These are phyloP conservation scores for Haemorhous mexicanus DNA, from an alignment of 2,113 vertebrate genomes.

Conservation along the genomic window DNA sequence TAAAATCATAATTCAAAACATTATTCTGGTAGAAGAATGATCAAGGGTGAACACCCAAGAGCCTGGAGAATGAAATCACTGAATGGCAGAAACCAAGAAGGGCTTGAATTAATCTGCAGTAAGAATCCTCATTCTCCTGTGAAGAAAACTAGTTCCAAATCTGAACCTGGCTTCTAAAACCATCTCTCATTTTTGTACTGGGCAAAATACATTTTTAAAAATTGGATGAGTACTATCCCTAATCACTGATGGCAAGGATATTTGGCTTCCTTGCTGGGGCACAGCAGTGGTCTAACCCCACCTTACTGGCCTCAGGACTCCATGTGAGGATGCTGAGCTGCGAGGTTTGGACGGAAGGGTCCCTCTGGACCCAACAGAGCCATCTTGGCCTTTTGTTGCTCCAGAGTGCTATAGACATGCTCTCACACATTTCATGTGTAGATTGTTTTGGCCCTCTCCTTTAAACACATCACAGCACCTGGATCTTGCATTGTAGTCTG, in stretches of 20 bases:
- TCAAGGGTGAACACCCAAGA: neutral
- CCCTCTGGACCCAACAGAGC: neutral
- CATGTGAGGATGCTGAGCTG: neutral
- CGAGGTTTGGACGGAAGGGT: neutral
- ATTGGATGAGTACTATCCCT: neutral
- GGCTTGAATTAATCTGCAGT: neutral
- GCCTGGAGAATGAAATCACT: neutral
- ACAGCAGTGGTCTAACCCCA: neutral
- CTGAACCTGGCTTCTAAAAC: neutral
- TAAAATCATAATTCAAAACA: neutral
- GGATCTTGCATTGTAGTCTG: neutral
- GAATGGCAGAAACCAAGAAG: neutral
- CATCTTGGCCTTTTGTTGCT: neutral
- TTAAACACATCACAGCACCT: neutral
- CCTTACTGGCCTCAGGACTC: neutral
- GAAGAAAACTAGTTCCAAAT: neutral
- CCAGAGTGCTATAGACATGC: neutral
- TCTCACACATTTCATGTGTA: neutral
- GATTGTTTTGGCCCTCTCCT: neutral
- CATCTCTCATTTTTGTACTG: neutral
- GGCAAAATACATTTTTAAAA: neutral
- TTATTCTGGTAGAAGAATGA: neutral
- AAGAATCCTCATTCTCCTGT: neutral
- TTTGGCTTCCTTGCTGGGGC: neutral
- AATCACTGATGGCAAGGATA: neutral